These are phyloP conservation scores for Lasioglossum pauxillum DNA, from an alignment of 2,888 invertebrate species.

Conservation along the genomic window DNA sequence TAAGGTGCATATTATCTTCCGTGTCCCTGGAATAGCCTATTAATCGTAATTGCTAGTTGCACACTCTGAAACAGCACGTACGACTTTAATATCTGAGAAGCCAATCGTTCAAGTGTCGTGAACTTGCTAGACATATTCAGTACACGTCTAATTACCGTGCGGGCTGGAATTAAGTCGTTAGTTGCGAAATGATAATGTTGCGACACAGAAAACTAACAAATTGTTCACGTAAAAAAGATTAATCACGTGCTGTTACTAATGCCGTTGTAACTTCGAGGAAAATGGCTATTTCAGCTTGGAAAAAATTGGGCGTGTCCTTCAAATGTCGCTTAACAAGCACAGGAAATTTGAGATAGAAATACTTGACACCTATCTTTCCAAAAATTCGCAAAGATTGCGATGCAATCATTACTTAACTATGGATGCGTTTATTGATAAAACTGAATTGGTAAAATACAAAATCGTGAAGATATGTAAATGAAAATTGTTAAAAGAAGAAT, in stretches of 20 bases:
- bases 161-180: neutral
- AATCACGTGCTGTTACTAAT: neutral
- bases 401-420: neutral
- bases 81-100: neutral
- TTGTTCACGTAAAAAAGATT: neutral
- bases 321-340: neutral
- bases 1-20: neutral
- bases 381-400: neutral
- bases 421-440: neutral
- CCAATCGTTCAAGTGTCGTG: neutral
- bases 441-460: neutral
- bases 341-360: neutral
- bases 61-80: neutral
- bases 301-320: neutral
- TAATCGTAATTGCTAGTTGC: neutral
- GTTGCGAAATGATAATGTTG: neutral
- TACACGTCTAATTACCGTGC: neutral
- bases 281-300: neutral
- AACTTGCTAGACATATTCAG: neutral
- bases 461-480: too few species aligned
- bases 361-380: neutral
- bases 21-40: neutral
- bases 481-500: neutral
- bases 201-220: neutral
- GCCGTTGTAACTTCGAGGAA: neutral